Base-by-base conservation (phyloP, 1,140 invertebrate genomes). In the Drosophila prosaltans region DNA sequence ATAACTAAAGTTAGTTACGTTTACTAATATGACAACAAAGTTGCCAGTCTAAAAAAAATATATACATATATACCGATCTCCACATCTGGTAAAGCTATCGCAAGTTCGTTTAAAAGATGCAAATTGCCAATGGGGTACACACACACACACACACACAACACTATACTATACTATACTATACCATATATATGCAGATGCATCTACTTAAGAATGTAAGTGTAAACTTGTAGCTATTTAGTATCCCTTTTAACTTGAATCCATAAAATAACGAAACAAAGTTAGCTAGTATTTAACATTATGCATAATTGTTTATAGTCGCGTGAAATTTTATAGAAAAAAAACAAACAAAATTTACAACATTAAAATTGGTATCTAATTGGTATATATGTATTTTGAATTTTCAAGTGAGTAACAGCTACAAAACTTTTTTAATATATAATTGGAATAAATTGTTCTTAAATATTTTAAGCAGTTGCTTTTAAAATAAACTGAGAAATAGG, bases 1-100 rank as follows among this genome's bases (percentile, higher is more conserved):
- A 88, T 83, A 88, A 88, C 83, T 88, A 89, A 88, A 88, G 80
- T 83, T 89, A 88, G 84, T 88, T 83, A 88, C 80, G 80, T 89
- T 89, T 83, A 84, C 83, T 88, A 88, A 88, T 89, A 88, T 70
- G 70, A 74, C 83, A 88, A 88, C 83, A 88, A 69, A 89, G 83
- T 88, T 88, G 83, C 81, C 54, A 16, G 16, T 7, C 45, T 2
- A 48, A 30, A 36, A 36, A 36, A 36, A 36, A 6, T 6, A 36
- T 1, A 36, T 1, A 36, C 32, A 36, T 5, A 7, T 11, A 66
- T 60, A 16, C 21, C 2, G 26, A 5, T 28, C 2, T 10, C 32
- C 6, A 9, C 48, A 4, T 16, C 45, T 9, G 32, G 26, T 7
- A 8, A 8, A 43, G 45, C 21, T 28, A 8, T 9, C 21, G 3